A percentile compares a stretch with the other conserved stretches of the same genome.
These are phyloP conservation scores for Cephalopholis sonnerati DNA, from an alignment of 2,113 vertebrate species.

Conservation along the genomic window DNA sequence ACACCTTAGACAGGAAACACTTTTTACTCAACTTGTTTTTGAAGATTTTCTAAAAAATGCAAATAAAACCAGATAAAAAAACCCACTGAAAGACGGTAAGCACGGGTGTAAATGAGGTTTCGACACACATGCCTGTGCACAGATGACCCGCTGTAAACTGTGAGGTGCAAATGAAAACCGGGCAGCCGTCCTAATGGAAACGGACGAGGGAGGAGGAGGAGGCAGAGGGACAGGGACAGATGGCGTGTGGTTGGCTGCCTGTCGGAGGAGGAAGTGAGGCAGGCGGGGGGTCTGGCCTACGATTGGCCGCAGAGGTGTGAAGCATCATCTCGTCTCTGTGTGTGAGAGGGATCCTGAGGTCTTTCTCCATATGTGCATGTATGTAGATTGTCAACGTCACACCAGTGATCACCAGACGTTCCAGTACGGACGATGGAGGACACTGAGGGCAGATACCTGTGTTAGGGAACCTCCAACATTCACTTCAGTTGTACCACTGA, in stretches of 20 bases:
- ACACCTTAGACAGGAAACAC: too few relatives aligned
- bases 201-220: background rate
- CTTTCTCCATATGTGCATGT: slow-evolving; percentile 9
- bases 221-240: slow-evolving; percentile 37
- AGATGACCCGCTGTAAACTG: background rate
- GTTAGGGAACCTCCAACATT: too few relatives aligned
- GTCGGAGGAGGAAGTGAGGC: slow-evolving; percentile 57
- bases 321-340: slow-evolving; percentile 23
- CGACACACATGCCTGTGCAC: background rate
- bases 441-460: too few relatives aligned
- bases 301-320: slow-evolving; percentile 43
- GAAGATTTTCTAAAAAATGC: too few relatives aligned
- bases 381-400: too few relatives aligned
- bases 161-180: background rate
- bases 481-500: too few relatives aligned
- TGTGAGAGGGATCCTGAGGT: slow-evolving; percentile 17
- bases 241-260: slow-evolving; percentile 48
- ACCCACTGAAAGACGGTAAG: too few relatives aligned
- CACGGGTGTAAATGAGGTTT: too few relatives aligned
- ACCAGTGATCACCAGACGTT: too few relatives aligned
- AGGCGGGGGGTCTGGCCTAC: slow-evolving; percentile 33
- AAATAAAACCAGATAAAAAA: too few relatives aligned
- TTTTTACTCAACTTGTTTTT: too few relatives aligned
- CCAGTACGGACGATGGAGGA: too few relatives aligned
- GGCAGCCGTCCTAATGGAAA: background rate